Percentiles rank a stretch among this genome's conserved stretches.
phyloP scores from a whole-genome alignment of 1,140 invertebrate species.

The Lanistes nyassanus region DNA sequence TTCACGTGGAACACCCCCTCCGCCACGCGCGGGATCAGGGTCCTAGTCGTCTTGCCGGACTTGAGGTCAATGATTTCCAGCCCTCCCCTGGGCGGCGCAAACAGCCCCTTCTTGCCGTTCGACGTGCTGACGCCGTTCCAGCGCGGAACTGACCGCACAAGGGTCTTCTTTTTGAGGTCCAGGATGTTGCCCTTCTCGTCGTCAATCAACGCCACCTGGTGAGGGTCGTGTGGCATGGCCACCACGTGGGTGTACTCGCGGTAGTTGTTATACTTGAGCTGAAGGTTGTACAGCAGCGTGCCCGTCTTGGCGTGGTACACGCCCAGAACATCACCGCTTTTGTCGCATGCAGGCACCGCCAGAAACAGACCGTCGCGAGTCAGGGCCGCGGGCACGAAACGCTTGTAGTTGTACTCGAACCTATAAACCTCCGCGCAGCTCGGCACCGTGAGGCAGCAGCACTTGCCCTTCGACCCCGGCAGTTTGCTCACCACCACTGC shows the following conservation, averaged over 20 bases:
- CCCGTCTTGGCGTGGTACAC: slow-evolving; percentile 88
- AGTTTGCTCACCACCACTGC: slow-evolving; percentile 82
- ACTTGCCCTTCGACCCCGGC: slow-evolving; percentile 42
- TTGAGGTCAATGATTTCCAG: slow-evolving; percentile 75
- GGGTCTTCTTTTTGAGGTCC: slow-evolving; percentile 70
- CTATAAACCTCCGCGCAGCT: slow-evolving; percentile 80
- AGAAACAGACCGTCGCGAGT: slow-evolving; percentile 84
- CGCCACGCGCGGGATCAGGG: slow-evolving; percentile 86
- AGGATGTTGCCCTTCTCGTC: slow-evolving; percentile 84
- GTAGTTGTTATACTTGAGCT: slow-evolving; percentile 62
- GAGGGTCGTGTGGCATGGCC: slow-evolving; percentile 70
- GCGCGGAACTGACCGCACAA: slow-evolving; percentile 67
- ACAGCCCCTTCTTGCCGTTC: slow-evolving; percentile 84
- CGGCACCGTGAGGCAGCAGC: slow-evolving; percentile 51
- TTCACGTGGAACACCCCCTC: slow-evolving; percentile 97
- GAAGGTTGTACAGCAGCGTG: slow-evolving; percentile 77
- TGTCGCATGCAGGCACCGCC: slow-evolving; percentile 83
- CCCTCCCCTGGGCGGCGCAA: slow-evolving; percentile 91
- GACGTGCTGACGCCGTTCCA: slow-evolving; percentile 70
- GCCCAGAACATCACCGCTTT: slow-evolving; percentile 84
- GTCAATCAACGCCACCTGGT: slow-evolving; percentile 87
- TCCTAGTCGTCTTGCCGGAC: slow-evolving; percentile 81
- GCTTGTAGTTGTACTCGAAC: slow-evolving; percentile 76
- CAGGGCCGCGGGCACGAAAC: slow-evolving; percentile 73
- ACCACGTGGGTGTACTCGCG: slow-evolving; percentile 64